These are phyloP conservation scores for Bombus picipes DNA, from an alignment of 1,140 invertebrate genomes.

Conservation along the genomic window DNA sequence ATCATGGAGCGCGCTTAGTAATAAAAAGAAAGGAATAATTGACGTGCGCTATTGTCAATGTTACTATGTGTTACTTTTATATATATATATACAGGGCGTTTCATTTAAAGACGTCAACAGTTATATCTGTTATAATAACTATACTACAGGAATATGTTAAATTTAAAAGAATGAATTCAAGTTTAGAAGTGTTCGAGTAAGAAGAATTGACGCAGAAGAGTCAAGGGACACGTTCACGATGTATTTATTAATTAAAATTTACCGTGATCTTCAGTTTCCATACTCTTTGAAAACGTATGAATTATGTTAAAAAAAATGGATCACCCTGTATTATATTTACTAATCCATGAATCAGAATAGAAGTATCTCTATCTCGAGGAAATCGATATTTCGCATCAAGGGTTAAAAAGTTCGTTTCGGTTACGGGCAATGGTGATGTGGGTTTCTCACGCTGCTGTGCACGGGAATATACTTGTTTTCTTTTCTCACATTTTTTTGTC, in stretches of 20 bases:
- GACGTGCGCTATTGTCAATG: slow-evolving; percentile 38
- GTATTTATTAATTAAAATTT: slow-evolving; percentile 3
- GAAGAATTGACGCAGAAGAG: not conserved
- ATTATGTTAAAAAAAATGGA: not conserved
- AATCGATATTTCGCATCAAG: slow-evolving; percentile 16
- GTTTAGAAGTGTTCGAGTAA: not conserved
- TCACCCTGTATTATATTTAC: slow-evolving; percentile 4
- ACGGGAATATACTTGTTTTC: not conserved
- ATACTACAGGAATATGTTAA: not conserved
- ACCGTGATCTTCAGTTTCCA: not conserved
- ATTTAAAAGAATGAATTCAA: not conserved
- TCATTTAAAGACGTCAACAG: not conserved
- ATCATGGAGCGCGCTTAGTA: not conserved
- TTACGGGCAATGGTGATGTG: not conserved
- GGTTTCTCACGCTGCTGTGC: not conserved
- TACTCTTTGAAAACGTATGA: not conserved
- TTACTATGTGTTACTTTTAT: slow-evolving; percentile 4
- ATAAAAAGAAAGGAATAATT: slow-evolving; percentile 34
- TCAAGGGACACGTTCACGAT: not conserved
- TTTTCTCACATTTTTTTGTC: not conserved
- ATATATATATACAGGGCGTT: slow-evolving; percentile 25
- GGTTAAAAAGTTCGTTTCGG: not conserved
- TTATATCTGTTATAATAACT: not conserved
- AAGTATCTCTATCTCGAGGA: not conserved
- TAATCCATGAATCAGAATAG: not conserved